Conservation (phyloP, 2,797 vertebrate species). For the Euphonia xanthogaster region DNA sequence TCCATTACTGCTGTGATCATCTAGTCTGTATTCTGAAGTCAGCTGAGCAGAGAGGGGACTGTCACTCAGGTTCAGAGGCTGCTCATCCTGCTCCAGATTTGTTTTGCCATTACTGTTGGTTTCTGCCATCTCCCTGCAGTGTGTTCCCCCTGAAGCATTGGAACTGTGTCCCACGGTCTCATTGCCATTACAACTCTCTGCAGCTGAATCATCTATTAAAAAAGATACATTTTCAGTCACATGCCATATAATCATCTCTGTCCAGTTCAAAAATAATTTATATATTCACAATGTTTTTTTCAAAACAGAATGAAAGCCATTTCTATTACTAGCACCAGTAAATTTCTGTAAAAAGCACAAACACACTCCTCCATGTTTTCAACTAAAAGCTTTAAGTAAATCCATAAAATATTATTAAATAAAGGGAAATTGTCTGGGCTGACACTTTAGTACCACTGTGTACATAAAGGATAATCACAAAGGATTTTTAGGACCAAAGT, state of each 20-base stretch:
- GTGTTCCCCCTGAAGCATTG: conserved; percentile 76
- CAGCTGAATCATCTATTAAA: conserved; percentile 84
- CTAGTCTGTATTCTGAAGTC: conserved; percentile 81
- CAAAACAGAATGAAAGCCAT: not conserved
- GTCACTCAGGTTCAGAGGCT: conserved; percentile 85
- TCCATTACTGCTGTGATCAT: conserved; percentile 80
- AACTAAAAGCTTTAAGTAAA: not conserved
- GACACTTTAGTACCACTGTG: not conserved
- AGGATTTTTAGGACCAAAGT: conserved; percentile 13
- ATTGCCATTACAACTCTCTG: conserved; percentile 84
- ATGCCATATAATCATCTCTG: conserved; percentile 44
- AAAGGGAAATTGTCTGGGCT: not conserved
- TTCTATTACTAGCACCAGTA: not conserved
- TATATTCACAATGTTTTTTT: not conserved
- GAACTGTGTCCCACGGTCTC: conserved; percentile 81
- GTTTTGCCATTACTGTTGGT: conserved; percentile 80
- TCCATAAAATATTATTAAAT: not conserved
- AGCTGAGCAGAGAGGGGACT: conserved; percentile 80
- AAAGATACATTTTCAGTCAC: conserved; percentile 68
- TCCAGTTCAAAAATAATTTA: conserved; percentile 43
- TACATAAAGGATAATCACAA: not conserved
- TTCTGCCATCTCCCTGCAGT: conserved; percentile 80
- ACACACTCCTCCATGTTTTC: not conserved
- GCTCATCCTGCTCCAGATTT: conserved; percentile 80
- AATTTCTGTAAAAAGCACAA: not conserved